These are phyloP conservation scores for Allenopithecus nigroviridis DNA, from an alignment of 2,797 vertebrate species.

Conservation along the genomic window DNA sequence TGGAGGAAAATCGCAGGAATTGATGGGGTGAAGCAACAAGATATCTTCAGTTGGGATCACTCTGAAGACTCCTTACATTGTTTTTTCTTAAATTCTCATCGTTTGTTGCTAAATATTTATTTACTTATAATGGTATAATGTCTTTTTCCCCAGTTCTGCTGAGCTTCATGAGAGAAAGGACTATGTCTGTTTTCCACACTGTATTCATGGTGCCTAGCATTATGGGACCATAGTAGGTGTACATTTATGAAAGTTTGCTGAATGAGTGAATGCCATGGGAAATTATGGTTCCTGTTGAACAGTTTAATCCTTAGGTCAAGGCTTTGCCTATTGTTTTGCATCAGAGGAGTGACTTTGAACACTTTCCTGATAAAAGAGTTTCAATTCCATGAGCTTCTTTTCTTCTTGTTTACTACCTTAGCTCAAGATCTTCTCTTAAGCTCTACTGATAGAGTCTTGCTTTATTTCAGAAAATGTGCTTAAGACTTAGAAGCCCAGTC, in stretches of 20 bases:
- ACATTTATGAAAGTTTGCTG: neutral
- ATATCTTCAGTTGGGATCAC: neutral
- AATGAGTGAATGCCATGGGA: neutral
- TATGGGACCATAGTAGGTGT: neutral
- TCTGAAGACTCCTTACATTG: neutral
- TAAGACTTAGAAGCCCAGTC: neutral
- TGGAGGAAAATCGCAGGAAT: neutral
- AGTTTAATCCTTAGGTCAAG: neutral
- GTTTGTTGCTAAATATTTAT: neutral
- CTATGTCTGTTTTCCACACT: neutral
- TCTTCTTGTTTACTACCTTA: neutral
- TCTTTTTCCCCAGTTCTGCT: neutral
- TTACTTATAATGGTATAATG: neutral
- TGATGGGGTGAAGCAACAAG: neutral
- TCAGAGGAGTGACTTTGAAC: conserved; percentile 1
- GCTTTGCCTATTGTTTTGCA: conserved; percentile 37
- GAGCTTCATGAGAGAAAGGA: neutral
- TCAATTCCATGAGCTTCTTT: neutral
- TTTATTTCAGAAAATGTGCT: conserved; percentile 41
- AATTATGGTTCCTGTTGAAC: neutral
- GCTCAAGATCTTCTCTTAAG: neutral
- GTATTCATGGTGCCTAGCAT: neutral
- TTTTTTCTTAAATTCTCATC: neutral
- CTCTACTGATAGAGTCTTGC: neutral
- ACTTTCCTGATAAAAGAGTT: conserved; percentile 3